Evolutionary conservation across 1,140 invertebrate genomes (phyloP).

Genomic region (Holcopasites calliopsidis): DNA sequence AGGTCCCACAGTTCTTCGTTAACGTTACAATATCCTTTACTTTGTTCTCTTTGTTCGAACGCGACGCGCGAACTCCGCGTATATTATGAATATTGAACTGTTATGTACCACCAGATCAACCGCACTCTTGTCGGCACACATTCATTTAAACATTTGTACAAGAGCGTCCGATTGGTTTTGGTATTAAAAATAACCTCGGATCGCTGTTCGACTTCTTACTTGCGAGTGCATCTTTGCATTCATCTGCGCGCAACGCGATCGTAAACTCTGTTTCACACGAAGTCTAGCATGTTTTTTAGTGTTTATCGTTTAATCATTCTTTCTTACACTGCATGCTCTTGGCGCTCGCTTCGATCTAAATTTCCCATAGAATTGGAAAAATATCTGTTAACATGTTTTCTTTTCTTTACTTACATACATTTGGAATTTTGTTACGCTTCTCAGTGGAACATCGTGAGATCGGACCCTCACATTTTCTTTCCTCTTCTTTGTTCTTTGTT

Average conservation of each 20-base stretch:
- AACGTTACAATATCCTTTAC: conserved; percentile 14
- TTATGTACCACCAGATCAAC: conserved; percentile 17
- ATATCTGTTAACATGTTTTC: conserved; percentile 71
- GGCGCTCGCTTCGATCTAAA: conserved; percentile 62
- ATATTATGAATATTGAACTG: neutral
- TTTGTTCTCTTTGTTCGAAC: conserved; percentile 2
- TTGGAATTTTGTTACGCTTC: conserved; percentile 70
- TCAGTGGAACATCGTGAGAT: conserved; percentile 72
- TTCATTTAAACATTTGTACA: conserved; percentile 64
- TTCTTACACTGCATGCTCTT: conserved; percentile 61
- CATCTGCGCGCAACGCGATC: conserved; percentile 37
- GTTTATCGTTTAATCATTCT: conserved; percentile 43
- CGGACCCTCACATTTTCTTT: conserved; percentile 18
- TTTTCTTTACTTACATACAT: conserved; percentile 69
- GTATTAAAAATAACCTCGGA: conserved; percentile 81
- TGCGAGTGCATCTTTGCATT: conserved; percentile 34
- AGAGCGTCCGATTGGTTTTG: conserved; percentile 79
- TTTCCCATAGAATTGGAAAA: conserved; percentile 75
- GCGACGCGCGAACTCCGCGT: neutral
- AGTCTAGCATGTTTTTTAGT: conserved; percentile 32
- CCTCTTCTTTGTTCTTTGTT: conserved; percentile 1
- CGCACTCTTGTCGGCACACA: conserved; percentile 43
- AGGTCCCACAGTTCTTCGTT: conserved; percentile 10
- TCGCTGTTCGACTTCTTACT: conserved; percentile 61
- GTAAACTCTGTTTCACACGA: conserved; percentile 54